phyloP scores from a whole-genome alignment of 2,113 vertebrate species.

The Ammodytes dubius region DNA sequence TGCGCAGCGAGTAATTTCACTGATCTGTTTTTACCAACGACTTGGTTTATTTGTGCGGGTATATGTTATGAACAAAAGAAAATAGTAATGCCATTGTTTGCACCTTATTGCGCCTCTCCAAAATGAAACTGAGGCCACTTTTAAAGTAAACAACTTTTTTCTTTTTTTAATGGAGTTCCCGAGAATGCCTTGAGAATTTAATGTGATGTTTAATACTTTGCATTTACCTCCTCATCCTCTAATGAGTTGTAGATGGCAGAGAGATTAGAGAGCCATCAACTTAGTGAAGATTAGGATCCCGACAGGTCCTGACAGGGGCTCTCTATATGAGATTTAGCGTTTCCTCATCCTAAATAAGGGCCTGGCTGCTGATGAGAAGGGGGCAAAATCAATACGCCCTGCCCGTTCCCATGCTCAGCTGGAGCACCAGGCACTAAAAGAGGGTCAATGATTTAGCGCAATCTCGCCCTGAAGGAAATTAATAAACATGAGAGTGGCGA shows the following conservation, averaged over 20 bases:
- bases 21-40: not conserved
- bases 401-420: constrained; percentile 72
- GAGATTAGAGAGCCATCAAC: constrained; percentile 75
- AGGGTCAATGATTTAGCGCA: constrained; percentile 79
- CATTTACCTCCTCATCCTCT: constrained; percentile 45
- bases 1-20: constrained; percentile 23
- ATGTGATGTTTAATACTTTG: constrained; percentile 40
- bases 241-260: constrained; percentile 60
- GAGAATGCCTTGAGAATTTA: constrained; percentile 35
- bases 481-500: constrained; percentile 78
- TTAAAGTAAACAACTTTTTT: constrained; percentile 3
- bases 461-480: constrained; percentile 62
- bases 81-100: not conserved
- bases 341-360: constrained; percentile 68
- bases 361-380: constrained; percentile 72
- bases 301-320: constrained; percentile 70
- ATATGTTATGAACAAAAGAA: not conserved
- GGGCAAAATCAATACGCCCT: constrained; percentile 78
- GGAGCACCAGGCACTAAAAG: constrained; percentile 64
- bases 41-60: not conserved
- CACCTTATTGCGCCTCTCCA: not conserved
- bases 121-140: not conserved
- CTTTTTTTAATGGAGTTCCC: constrained; percentile 4
- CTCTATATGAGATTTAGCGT: constrained; percentile 74
- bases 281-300: constrained; percentile 67